Conservation (phyloP, 2,113 vertebrate genomes). For the Sitta europaea region DNA sequence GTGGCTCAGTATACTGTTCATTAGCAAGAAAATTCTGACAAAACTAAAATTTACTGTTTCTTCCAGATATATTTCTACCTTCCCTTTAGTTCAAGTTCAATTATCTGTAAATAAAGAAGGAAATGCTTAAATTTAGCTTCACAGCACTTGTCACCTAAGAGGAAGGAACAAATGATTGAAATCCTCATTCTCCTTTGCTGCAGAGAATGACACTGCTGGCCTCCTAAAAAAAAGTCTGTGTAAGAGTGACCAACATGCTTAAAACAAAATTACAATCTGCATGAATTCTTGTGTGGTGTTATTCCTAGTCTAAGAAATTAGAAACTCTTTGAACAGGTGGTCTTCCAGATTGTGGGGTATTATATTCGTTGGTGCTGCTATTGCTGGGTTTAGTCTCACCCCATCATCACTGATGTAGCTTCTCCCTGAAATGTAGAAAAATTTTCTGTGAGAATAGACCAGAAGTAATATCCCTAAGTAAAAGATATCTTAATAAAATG, state of each 20-base stretch:
- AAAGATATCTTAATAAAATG: neutral
- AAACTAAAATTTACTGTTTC: neutral
- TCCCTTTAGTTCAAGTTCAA: neutral
- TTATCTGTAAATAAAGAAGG: neutral
- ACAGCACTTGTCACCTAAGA: neutral
- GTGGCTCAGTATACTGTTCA: neutral
- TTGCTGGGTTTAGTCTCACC: neutral
- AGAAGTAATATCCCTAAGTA: neutral
- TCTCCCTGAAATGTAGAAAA: neutral
- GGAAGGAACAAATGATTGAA: neutral
- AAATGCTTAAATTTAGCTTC: neutral
- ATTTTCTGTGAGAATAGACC: neutral
- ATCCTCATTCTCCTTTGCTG: neutral
- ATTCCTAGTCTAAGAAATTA: neutral
- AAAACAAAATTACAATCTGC: neutral
- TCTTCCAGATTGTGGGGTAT: neutral
- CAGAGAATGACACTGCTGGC: neutral
- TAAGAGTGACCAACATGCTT: neutral
- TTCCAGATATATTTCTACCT: neutral
- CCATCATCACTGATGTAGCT: neutral
- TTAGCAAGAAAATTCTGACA: neutral
- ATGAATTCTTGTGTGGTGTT: neutral
- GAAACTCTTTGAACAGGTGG: neutral
- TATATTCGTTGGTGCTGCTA: neutral
- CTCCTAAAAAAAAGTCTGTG: neutral